Conservation (phyloP, 1,140 invertebrate genomes). For the Nasonia vitripennis region DNA sequence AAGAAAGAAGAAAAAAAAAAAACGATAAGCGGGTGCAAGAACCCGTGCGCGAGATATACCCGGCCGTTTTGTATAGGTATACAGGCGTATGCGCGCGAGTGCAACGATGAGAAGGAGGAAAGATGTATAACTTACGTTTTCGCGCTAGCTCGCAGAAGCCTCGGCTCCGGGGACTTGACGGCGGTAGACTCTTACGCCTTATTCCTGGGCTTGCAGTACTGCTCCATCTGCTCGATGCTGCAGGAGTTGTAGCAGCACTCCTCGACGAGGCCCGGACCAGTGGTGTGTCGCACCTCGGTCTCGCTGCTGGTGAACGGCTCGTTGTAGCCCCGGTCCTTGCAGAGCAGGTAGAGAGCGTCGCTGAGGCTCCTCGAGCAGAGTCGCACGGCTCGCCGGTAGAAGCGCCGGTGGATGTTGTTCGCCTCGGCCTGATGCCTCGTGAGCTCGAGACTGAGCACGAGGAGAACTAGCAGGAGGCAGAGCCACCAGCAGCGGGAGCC, state of each 20-base stretch:
- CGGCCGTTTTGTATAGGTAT: too few species aligned
- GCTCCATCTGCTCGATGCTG: constrained; percentile 61
- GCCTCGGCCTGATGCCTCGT: constrained; percentile 9
- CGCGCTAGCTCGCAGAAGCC: background rate
- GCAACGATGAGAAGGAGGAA: too few species aligned
- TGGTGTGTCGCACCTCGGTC: constrained; percentile 48
- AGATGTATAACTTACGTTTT: background rate
- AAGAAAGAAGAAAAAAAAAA: background rate
- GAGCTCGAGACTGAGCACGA: constrained; percentile 23
- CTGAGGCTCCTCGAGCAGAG: constrained; percentile 65
- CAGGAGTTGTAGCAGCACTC: constrained; percentile 67
- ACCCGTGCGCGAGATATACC: background rate
- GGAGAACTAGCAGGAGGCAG: constrained; percentile 43
- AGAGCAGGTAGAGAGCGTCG: constrained; percentile 63
- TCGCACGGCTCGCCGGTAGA: constrained; percentile 52
- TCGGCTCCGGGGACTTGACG: too few species aligned
- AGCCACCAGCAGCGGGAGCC: constrained; percentile 37
- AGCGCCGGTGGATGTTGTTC: constrained; percentile 40
- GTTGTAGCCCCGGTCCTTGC: constrained; percentile 64
- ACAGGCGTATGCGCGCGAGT: too few species aligned
- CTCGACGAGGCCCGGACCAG: constrained; percentile 65
- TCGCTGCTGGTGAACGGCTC: constrained; percentile 65
- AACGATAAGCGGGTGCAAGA: background rate
- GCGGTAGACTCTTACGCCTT: background rate
- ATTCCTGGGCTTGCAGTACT: constrained; percentile 64